Base-by-base conservation (phyloP, 2,113 vertebrate genomes). In the Hydropotes inermis region DNA sequence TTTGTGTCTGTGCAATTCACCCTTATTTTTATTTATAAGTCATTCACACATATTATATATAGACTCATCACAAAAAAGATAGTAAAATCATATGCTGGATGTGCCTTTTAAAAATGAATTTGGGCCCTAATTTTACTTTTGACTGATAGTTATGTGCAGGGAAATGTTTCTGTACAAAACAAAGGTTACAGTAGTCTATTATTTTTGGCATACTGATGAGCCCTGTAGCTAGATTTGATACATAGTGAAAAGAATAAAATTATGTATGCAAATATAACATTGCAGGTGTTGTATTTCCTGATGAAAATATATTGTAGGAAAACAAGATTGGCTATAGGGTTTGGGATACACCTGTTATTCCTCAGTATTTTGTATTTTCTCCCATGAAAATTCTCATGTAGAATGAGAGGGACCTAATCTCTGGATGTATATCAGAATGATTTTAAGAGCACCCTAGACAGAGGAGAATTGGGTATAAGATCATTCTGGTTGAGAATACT, bases 91-190 rank as follows among this genome's bases (percentile, higher is more conserved):
- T 52, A 86, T 43, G 27, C 27, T 91, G 52, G 15, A 64, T 95
- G 47, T 64, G 28, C 19, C 55, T 97, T 96, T 97, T 91, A 87
- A 83, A 93, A 95, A 87, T 95, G 64, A 95, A 98, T 94, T 86
- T 96, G 47, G 78, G 39, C 58, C 36, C 33, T 79, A 96, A 95
- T 87, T 98, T 97, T 97, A 98, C 89, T 88, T 97, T 87, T 97
- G 89, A 97, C 47, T 83, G 86, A 79, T 82, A 87, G 57, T 88
- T 97, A 87, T 92, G 45, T 91, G 6, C 28, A 54, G n/a, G 36
- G 16, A 95, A 89, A 97, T 87, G 33, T 19, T 94, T 94, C 47
- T 61, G 9, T 67, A 84, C 45, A 60, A 92, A 96, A 76, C 55
- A 93, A 96, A 95, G 61, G 55, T 79, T 89, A 30, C 17, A 54